Percentiles rank a stretch among this genome's conserved stretches.
phyloP scores from a whole-genome alignment of 1,140 invertebrate species.

The Epicauta chinensis region DNA sequence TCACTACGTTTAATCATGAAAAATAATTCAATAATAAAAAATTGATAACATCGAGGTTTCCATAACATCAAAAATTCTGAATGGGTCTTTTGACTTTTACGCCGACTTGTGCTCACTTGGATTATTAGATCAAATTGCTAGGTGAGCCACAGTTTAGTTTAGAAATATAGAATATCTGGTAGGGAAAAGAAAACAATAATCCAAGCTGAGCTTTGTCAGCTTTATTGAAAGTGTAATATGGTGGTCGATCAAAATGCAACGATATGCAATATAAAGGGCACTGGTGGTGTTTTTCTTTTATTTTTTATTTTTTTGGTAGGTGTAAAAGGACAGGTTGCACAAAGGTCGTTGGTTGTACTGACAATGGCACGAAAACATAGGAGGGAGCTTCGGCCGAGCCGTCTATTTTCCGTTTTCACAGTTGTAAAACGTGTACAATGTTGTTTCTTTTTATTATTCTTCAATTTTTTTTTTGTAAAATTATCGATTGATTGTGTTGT shows the following conservation, averaged over 20 bases:
- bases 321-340: slow-evolving; percentile 31
- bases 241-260: slow-evolving; percentile 41
- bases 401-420: slow-evolving; percentile 36
- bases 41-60: slow-evolving; percentile 19
- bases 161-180: too few relatives aligned
- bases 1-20: slow-evolving; percentile 32
- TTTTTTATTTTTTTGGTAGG: too few relatives aligned
- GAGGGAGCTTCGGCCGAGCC: slow-evolving; percentile 49
- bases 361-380: slow-evolving; percentile 58
- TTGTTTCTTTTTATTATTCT: slow-evolving; percentile 25
- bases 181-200: too few relatives aligned
- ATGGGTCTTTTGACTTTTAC: slow-evolving; percentile 5
- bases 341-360: slow-evolving; percentile 44
- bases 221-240: slow-evolving; percentile 10
- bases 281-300: slow-evolving; percentile 48
- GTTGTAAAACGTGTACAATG: slow-evolving; percentile 36
- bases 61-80: slow-evolving; percentile 19
- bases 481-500: too few relatives aligned
- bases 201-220: background rate
- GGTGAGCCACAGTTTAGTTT: too few relatives aligned
- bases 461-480: too few relatives aligned
- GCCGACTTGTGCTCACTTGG: too few relatives aligned
- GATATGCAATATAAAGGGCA: slow-evolving; percentile 39
- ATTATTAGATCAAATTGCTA: too few relatives aligned
- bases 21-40: slow-evolving; percentile 23